These are phyloP conservation scores for Creontiades dilutus DNA, from an alignment of 2,888 invertebrate species.

Conservation along the genomic window DNA sequence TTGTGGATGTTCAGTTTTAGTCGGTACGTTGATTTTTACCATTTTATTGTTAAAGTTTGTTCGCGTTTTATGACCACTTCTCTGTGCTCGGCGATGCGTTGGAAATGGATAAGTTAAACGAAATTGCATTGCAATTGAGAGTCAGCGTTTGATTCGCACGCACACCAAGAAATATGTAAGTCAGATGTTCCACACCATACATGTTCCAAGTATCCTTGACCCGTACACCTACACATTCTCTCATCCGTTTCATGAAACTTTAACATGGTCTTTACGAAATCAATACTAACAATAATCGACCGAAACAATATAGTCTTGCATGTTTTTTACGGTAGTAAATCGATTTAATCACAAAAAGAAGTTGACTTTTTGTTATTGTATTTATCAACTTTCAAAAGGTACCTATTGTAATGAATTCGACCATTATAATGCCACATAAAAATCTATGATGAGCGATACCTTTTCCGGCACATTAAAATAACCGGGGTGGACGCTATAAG, in stretches of 20 bases:
- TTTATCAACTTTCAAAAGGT: too few relatives aligned
- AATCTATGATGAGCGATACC: too few relatives aligned
- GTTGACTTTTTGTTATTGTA: too few relatives aligned
- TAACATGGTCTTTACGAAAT: too few relatives aligned
- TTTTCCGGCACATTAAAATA: too few relatives aligned
- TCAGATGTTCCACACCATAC: background rate
- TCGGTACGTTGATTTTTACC: background rate
- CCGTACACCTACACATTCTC: background rate
- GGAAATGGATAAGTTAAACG: background rate
- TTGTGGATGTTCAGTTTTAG: background rate
- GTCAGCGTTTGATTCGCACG: background rate
- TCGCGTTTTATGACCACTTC: background rate
- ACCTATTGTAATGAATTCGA: too few relatives aligned
- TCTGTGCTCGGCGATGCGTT: background rate
- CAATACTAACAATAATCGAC: too few relatives aligned
- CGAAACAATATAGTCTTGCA: too few relatives aligned
- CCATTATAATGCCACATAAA: too few relatives aligned
- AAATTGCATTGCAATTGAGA: background rate
- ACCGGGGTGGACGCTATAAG: too few relatives aligned
- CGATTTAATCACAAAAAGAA: too few relatives aligned
- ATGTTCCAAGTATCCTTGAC: background rate
- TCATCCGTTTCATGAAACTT: background rate
- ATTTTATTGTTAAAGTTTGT: background rate
- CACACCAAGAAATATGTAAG: background rate
- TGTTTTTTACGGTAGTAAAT: too few relatives aligned